A percentile compares a stretch with the other conserved stretches of the same genome.
Evolutionary conservation across 2,113 vertebrate genomes (phyloP).

Genomic region (Passer domesticus): DNA sequence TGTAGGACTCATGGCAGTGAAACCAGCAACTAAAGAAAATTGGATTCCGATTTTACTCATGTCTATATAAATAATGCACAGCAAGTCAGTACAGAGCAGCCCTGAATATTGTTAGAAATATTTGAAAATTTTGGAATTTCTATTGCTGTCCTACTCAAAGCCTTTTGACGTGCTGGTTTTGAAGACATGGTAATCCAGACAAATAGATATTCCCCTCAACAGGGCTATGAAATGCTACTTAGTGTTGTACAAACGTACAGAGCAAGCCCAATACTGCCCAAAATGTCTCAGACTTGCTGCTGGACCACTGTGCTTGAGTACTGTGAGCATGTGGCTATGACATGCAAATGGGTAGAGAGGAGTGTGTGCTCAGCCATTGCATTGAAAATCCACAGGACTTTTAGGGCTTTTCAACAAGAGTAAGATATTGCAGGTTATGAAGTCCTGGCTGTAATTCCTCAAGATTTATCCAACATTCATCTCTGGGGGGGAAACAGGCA

Average conservation of each 20-base stretch:
- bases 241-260: background rate
- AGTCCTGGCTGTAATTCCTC: background rate
- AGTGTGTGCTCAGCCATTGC: fast-evolving
- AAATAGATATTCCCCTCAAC: background rate
- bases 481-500: fast-evolving
- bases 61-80: background rate
- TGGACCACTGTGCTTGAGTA: background rate
- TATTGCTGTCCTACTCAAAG: background rate
- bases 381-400: background rate
- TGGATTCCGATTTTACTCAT: background rate
- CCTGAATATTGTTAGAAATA: background rate
- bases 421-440: background rate
- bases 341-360: fast-evolving
- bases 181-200: background rate
- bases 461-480: background rate
- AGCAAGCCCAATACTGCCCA: background rate
- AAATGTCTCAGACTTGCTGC: background rate
- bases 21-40: background rate
- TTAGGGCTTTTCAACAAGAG: background rate
- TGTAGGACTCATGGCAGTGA: background rate
- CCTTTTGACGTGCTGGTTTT: fast-evolving
- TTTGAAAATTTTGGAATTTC: background rate
- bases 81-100: background rate
- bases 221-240: background rate
- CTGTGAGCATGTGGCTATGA: fast-evolving